Evolutionary conservation across 2,888 invertebrate species (phyloP), one percentile per base, ranked within the genome.

Genomic region (Mythimna impura): DNA sequence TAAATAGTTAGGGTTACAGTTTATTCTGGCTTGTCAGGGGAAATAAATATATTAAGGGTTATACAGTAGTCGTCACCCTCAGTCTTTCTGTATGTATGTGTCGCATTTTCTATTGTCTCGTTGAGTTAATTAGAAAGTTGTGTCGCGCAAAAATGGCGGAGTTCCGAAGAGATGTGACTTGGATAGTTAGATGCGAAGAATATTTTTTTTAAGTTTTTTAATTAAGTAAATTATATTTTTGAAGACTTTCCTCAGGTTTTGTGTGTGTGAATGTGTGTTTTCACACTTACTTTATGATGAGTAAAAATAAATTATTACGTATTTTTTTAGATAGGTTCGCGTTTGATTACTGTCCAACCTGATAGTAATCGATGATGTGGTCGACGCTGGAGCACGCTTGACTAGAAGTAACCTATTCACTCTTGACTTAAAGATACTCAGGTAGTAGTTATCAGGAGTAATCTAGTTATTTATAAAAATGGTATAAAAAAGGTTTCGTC

Each of bases 61-160:
- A 90, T 90, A 87, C 88, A 88, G 88, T 85, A 90, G 86, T 91
- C 91, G 92, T 91, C 92, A 89, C 93, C 94, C 93, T 89, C 78
- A 85, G 87, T 89, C 89, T 89, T 90, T 91, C 87, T 89, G 89
- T 90, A 86, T 89, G 88, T 89, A 89, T 89, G 90, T 90, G 84
- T 85, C 91, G 88, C 88, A 87, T 87, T 89, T 80, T 85, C 81
- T 82, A 89, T 95, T 94, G 92, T 94, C 81, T 82, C 66, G 78
- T 70, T 70, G 88, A 88, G 95, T 94, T 95, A 95, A 95, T 95
- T 95, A 95, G 93, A 93, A 93, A 93, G 89, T 94, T 91, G 81
- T 83, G 81, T 82, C 67, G 81, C 74, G 85, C 81, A 89, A 90
- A 91, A 91, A 90, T 86, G 74, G 80, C 83, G 70, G 36, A 73